Conservation (phyloP, 2,113 vertebrate species). For the Catharus bicknelli region DNA sequence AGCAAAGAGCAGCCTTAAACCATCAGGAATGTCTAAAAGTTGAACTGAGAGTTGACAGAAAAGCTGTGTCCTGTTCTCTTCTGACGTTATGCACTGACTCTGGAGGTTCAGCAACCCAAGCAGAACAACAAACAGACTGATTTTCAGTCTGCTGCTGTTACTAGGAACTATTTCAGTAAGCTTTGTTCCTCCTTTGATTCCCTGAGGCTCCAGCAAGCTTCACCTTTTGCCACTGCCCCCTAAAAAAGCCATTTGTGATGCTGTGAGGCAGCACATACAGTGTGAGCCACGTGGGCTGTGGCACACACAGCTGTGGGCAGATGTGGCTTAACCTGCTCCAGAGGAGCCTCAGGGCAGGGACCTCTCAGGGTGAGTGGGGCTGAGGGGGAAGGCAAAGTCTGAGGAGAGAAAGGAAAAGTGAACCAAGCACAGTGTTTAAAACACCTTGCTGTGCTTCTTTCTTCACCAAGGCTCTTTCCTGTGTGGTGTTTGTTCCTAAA, state of each 20-base stretch:
- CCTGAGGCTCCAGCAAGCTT: neutral
- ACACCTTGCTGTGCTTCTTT: neutral
- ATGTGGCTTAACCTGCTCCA: neutral
- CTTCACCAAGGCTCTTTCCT: neutral
- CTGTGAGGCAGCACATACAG: neutral
- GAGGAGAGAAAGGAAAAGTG: neutral
- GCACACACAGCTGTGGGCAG: rapidly evolving
- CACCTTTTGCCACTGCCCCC: neutral
- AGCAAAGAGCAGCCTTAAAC: constrained; percentile 20
- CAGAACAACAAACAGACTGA: neutral
- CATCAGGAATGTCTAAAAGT: constrained; percentile 6
- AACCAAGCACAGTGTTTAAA: neutral
- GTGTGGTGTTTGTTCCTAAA: neutral
- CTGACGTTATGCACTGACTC: neutral
- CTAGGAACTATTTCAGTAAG: neutral
- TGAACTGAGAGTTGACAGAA: neutral
- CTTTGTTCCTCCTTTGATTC: neutral
- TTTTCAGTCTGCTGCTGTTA: neutral
- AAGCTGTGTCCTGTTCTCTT: neutral
- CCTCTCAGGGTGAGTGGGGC: neutral
- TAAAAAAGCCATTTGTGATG: neutral
- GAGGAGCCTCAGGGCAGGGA: neutral
- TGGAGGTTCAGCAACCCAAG: neutral
- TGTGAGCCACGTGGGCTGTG: neutral
- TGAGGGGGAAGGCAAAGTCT: neutral